Conservation (phyloP, 2,888 invertebrate species). For the Geophilus truncorum region DNA sequence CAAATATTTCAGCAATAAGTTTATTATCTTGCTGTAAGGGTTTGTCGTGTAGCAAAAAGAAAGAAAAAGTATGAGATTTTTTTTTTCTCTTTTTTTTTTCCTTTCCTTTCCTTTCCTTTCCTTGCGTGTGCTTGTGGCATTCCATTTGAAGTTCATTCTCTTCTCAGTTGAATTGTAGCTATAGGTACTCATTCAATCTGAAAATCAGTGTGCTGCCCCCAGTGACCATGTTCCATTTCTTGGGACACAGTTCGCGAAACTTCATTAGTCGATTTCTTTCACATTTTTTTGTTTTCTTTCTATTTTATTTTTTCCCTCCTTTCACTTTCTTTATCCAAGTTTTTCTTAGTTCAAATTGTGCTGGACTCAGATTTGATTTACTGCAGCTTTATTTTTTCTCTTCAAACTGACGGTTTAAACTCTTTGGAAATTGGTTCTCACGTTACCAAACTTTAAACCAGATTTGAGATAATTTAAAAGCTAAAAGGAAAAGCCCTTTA, state of each 20-base stretch:
- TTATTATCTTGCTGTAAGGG: neutral
- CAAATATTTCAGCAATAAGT: neutral
- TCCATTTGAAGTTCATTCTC: constrained; percentile 27
- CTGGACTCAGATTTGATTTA: constrained; percentile 2
- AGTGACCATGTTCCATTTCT: constrained; percentile 18
- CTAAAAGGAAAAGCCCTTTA: too few relatives aligned
- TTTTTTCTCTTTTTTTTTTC: neutral
- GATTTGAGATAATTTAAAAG: neutral
- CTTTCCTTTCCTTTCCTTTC: too few relatives aligned
- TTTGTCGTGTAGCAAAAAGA: neutral
- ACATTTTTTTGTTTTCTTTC: neutral
- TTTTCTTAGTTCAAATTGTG: neutral
- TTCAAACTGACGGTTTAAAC: neutral
- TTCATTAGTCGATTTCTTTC: constrained; percentile 10
- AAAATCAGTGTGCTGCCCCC: constrained; percentile 18
- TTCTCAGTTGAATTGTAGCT: constrained; percentile 21
- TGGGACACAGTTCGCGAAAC: constrained; percentile 18
- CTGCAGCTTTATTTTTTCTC: neutral
- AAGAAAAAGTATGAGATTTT: neutral
- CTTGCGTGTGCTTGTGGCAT: constrained; percentile 9
- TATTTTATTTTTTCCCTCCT: neutral
- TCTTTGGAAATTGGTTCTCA: neutral
- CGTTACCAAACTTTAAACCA: neutral
- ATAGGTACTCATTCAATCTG: constrained; percentile 22
- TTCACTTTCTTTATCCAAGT: neutral